phyloP scores from a whole-genome alignment of 1,140 invertebrate genomes.

The Ditylenchus dipsaci region DNA sequence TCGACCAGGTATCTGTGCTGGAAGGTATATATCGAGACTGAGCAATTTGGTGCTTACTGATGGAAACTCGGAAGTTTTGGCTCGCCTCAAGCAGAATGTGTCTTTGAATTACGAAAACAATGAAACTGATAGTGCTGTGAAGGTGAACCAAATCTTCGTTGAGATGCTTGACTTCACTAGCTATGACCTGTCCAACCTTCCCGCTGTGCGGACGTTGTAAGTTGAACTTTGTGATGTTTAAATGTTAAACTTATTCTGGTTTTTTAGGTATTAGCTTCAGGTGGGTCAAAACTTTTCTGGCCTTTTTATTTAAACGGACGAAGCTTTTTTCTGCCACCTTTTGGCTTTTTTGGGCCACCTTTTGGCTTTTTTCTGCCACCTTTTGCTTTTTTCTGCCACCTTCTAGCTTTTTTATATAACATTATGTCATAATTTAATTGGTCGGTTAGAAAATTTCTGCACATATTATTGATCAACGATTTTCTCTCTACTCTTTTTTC shows the following conservation, averaged over 20 bases:
- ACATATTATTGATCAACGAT: no score
- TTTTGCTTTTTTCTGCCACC: no score
- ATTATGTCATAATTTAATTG: no score
- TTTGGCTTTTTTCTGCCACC: no score
- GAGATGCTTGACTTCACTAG: conserved; percentile 18
- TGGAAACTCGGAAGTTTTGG: conserved; percentile 23
- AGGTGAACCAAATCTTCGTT: neutral
- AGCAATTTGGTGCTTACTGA: conserved; percentile 15
- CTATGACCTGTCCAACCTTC: conserved; percentile 1
- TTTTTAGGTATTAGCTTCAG: conserved; percentile 9
- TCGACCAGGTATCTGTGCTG: conserved; percentile 1
- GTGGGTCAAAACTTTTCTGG: conserved; percentile 13
- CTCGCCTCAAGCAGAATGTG: conserved; percentile 19
- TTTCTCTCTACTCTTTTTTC: no score
- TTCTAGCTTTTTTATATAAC: no score
- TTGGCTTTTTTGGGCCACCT: no score
- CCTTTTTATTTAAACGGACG: no score
- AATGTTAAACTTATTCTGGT: no score
- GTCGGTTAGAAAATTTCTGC: no score
- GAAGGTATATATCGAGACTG: neutral
- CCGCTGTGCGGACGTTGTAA: conserved; percentile 7
- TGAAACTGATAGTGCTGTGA: neutral
- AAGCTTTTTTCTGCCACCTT: no score
- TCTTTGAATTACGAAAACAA: conserved; percentile 17
- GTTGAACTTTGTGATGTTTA: no score